These are phyloP conservation scores for Microtus ochrogaster DNA, from an alignment of 2,113 vertebrate genomes.

Conservation along the genomic window DNA sequence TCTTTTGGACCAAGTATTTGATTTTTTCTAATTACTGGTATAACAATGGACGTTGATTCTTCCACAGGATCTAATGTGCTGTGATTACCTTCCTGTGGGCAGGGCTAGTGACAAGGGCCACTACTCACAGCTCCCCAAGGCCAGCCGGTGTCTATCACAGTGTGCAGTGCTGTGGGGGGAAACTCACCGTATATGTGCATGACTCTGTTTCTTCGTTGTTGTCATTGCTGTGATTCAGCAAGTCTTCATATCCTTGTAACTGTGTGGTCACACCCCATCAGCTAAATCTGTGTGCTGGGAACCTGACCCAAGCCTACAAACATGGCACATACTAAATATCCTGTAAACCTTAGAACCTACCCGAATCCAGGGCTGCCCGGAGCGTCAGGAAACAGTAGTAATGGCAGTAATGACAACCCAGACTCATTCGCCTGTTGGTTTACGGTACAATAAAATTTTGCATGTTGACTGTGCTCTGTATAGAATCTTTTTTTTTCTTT, in stretches of 20 bases:
- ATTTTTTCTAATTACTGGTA: conserved; percentile 3
- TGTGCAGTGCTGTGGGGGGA: rapidly evolving
- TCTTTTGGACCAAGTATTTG: conserved; percentile 25
- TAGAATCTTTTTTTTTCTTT: too few relatives aligned
- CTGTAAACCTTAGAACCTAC: too few relatives aligned
- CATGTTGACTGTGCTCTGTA: neutral
- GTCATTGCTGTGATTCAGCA: neutral
- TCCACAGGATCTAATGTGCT: neutral
- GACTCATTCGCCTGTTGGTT: too few relatives aligned
- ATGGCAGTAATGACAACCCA: rapidly evolving
- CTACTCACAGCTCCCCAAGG: neutral
- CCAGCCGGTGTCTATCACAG: rapidly evolving
- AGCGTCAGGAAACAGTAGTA: rapidly evolving
- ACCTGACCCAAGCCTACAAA: neutral
- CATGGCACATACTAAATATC: too few relatives aligned
- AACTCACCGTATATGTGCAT: too few relatives aligned
- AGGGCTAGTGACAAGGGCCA: rapidly evolving
- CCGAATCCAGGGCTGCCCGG: neutral
- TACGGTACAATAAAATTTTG: neutral
- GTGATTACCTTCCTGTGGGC: rapidly evolving
- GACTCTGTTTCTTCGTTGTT: neutral
- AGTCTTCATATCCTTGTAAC: neutral
- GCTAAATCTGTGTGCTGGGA: neutral
- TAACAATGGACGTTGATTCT: neutral
- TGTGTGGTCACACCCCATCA: rapidly evolving